Conservation (phyloP, 2,113 vertebrate genomes). For the Vulpes lagopus region DNA sequence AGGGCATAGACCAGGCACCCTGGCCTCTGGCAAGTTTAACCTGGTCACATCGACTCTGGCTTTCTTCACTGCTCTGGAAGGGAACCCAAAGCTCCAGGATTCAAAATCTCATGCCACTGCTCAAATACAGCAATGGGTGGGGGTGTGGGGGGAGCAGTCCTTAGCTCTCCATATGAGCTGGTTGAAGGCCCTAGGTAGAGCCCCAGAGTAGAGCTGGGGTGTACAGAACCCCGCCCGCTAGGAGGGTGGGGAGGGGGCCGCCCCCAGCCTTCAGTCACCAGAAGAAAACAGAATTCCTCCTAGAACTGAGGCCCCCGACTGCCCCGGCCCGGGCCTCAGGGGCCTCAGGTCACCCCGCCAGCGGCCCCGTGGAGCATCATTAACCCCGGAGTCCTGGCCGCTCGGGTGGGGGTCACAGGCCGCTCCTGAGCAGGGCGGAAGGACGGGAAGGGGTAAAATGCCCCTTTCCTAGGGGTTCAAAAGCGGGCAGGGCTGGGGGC, state of each 20-base stretch:
- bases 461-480: not conserved
- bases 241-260: accelerated
- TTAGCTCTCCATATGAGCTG: not conserved
- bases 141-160: not conserved
- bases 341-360: too few relatives aligned
- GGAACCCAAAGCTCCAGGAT: not conserved
- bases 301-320: not conserved
- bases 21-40: not conserved
- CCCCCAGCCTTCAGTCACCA: not conserved
- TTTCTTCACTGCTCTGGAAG: not conserved
- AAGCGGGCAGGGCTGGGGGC: not conserved
- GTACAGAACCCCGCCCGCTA: accelerated
- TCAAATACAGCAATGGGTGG: not conserved
- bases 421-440: not conserved
- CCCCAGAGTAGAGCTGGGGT: not conserved
- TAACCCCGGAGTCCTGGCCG: not conserved
- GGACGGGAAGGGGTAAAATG: not conserved
- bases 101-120: too few relatives aligned
- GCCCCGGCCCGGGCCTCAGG: too few relatives aligned
- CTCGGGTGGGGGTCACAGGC: not conserved
- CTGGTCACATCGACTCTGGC: too few relatives aligned
- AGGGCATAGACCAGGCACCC: too few relatives aligned
- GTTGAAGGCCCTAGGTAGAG: not conserved
- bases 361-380: accelerated
- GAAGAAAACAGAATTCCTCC: not conserved